These are phyloP conservation scores for Micromesistius poutassou DNA, from an alignment of 2,797 vertebrate species.

Conservation along the genomic window DNA sequence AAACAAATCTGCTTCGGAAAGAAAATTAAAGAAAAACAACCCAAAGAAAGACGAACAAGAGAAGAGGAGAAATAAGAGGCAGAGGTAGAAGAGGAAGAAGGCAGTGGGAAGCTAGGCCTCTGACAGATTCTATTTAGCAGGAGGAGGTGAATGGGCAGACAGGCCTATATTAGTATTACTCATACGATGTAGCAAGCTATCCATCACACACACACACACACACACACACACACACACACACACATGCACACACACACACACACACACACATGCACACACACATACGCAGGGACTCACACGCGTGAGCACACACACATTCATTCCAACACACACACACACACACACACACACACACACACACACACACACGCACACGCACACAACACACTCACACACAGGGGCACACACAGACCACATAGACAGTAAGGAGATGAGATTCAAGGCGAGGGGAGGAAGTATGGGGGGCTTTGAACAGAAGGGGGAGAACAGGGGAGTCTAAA, in stretches of 20 bases:
- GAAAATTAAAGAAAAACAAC: neutral
- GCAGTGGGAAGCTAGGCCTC: conserved; percentile 1
- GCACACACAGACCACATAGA: neutral
- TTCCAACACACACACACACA: neutral
- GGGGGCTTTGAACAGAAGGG: neutral
- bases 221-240: conserved; percentile 9
- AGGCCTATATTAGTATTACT: conserved; percentile 66
- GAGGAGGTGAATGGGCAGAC: conserved; percentile 52
- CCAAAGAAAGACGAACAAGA: conserved; percentile 25
- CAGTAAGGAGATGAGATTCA: neutral
- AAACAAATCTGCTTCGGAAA: too few species aligned
- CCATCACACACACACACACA: conserved; percentile 48
- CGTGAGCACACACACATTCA: conserved; percentile 6
- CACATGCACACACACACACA: neutral
- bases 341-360: conserved; percentile 1
- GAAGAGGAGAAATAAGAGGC: conserved; percentile 26
- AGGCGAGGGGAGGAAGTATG: neutral
- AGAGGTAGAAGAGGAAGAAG: conserved; percentile 18
- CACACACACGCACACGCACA: neutral
- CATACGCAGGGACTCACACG: too few species aligned
- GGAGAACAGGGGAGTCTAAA: conserved; percentile 25
- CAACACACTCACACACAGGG: neutral
- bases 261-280: neutral
- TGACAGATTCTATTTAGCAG: conserved; percentile 67
- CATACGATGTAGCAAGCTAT: conserved; percentile 62